Evolutionary conservation across 92 coral and sea anemone species (phyloP), one percentile per base, ranked within the genome.

Genomic region (Parazoanthus atlanticus): DNA sequence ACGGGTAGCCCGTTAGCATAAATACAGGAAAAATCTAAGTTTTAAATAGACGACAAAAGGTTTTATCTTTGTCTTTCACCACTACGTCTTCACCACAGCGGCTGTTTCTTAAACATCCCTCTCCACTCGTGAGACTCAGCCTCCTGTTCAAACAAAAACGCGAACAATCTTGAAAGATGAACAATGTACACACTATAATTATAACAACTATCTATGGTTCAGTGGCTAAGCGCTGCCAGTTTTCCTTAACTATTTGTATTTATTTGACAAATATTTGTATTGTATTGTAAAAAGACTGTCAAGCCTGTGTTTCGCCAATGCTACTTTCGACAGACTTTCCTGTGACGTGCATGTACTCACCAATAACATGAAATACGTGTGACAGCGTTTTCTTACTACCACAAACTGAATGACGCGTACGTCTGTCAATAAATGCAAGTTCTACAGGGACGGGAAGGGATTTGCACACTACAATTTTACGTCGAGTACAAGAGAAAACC

Each of bases 101-200:
- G 98, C 65, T 95, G 96, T 76, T 95, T 95, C 89, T 94, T 95
- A 75, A 95, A 95, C 98, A 95, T 95, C 41, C 98, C 98, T 76
- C 90, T 95, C 98, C 98, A 95, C 76, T 91, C 91, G 30, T 93
- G 92, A 5, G 91, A 84, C 69, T 95, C 98, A 6, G 96, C 98
- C 38, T 95, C 98, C 98, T 95, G 82, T 52, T 52, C 19, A 52
- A 10, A 30, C 1, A 81, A 13, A 36, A 85, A 29, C 16, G 26
- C 33, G 33, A 78, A 41, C 66, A 75, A 25, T 52, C 58, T n/a
- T n/a, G n/a, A n/a, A 52, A 13, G 58, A 13, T 13, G 58, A 1
- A 43, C 49, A 74, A 11, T 31, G 38, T 8, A 38, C 0, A 32
- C 41, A 8, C n/a, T n/a, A n/a, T n/a, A n/a, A n/a, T n/a, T n/a